phyloP scores from a whole-genome alignment of 2,888 invertebrate genomes.

The Theretra japonica region DNA sequence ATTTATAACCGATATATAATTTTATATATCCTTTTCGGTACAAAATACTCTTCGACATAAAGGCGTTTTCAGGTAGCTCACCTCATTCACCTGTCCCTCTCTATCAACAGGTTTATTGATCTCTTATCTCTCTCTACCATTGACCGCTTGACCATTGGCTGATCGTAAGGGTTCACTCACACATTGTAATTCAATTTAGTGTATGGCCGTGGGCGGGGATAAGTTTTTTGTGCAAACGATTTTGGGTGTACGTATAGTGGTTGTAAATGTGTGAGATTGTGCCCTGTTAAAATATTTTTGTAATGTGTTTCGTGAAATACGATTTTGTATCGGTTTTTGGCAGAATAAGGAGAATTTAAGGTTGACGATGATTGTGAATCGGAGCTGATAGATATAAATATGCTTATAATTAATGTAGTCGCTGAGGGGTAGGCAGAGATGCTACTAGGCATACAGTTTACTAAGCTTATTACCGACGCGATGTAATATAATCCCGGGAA shows the following conservation, averaged over 20 bases:
- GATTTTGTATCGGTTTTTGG: too few relatives aligned
- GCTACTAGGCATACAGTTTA: too few relatives aligned
- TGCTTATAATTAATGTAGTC: too few relatives aligned
- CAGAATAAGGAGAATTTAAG: too few relatives aligned
- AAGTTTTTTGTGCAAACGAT: neutral
- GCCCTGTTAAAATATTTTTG: neutral
- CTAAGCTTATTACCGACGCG: too few relatives aligned
- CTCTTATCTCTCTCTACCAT: conserved; percentile 50
- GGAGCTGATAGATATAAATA: too few relatives aligned
- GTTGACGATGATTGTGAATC: too few relatives aligned
- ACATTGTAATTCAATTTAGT: conserved; percentile 15
- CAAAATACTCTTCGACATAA: neutral
- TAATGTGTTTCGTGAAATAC: neutral
- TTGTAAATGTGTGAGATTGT: neutral
- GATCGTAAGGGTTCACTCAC: conserved; percentile 35
- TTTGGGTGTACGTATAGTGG: neutral
- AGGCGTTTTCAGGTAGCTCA: neutral
- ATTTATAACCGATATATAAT: too few relatives aligned
- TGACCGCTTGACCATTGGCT: conserved; percentile 82
- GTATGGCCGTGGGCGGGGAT: conserved; percentile 16
- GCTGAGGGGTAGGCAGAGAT: too few relatives aligned
- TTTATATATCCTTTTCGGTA: too few relatives aligned
- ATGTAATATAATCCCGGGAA: too few relatives aligned
- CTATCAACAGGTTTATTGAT: conserved; percentile 36
- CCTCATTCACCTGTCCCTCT: conserved; percentile 36